phyloP scores from a whole-genome alignment of 2,797 vertebrate species.

The Aulostomus chinensis region DNA sequence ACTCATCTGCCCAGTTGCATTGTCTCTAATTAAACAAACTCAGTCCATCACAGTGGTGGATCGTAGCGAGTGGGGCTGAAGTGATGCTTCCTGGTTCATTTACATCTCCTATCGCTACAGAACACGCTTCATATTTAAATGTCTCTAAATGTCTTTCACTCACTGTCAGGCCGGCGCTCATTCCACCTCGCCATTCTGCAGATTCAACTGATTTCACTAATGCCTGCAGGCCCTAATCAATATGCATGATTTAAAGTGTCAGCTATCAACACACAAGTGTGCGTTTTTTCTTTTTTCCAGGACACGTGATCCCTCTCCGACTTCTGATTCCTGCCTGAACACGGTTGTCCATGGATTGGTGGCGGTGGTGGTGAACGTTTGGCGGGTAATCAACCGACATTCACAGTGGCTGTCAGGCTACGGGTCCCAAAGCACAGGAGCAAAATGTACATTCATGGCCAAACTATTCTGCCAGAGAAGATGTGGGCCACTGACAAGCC shows the following conservation, averaged over 20 bases:
- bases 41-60: slow-evolving; percentile 43
- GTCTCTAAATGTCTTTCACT: slow-evolving; percentile 54
- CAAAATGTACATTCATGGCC: slow-evolving; percentile 30
- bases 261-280: slow-evolving; percentile 61
- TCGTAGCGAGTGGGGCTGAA: slow-evolving; percentile 28
- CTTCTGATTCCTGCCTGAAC: slow-evolving; percentile 53
- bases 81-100: slow-evolving; percentile 58
- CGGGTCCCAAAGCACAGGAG: slow-evolving; percentile 24
- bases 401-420: slow-evolving; percentile 36
- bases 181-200: slow-evolving; percentile 48
- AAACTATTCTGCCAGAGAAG: not conserved
- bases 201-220: slow-evolving; percentile 67
- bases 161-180: slow-evolving; percentile 19
- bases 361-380: slow-evolving; percentile 31
- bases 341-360: slow-evolving; percentile 26
- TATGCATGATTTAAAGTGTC: slow-evolving; percentile 69
- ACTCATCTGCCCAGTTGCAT: slow-evolving; percentile 48
- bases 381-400: slow-evolving; percentile 46
- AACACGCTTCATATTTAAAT: slow-evolving; percentile 53
- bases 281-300: too few relatives aligned
- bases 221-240: slow-evolving; percentile 65
- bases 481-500: slow-evolving; percentile 28
- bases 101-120: slow-evolving; percentile 54
- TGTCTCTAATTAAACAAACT: slow-evolving; percentile 49
- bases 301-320: slow-evolving; percentile 49